Evolutionary conservation across 2,113 vertebrate genomes (phyloP), one percentile per base, ranked within the genome.

Genomic region (Toxotes chatareus): DNA sequence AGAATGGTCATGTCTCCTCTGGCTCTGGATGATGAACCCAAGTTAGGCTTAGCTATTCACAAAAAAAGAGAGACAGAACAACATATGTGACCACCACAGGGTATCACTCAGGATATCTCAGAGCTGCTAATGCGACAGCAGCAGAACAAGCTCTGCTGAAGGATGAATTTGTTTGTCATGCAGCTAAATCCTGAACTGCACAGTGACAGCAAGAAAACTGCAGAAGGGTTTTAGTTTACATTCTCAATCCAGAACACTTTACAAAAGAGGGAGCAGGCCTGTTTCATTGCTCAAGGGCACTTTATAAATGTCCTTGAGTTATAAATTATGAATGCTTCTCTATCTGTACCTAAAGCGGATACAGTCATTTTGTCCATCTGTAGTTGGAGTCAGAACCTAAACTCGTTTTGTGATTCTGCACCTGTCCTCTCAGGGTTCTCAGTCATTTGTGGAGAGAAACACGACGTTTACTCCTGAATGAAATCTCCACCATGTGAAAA

Each of bases 141-240:
- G 63, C 40, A 36, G 69, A 19, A 46, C 71, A 32, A 59, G 75
- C 55, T 78, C 64, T 55, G 59, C 72, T 80, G 23, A 77, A 66
- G 61, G 59, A 47, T n/a, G 23, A 78, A 53, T 71, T 62, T 76
- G 59, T 77, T 77, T 76, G 75, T 81, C 2, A 66, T 76, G 85
- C 65, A 79, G 77, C 55, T 70, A 74, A 83, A 90, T 66, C 31
- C 32, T 66, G 59, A 80, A 42, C 23, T 4, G 61, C 72, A 38
- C 38, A 46, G 55, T 59, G 83, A 85, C 17, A 31, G 40, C 1
- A 4, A 73, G 23, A 77, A 76, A 42, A 61, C 55, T 0, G 36
- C 66, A 71, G 68, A 0, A 23, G 36, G 19, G 17, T 36, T 68
- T 36, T 1, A 36, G 62, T 55, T 73, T 27, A 34, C 60, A 65